Evolutionary conservation across 2,888 invertebrate species (phyloP), one percentile per base, ranked within the genome.

Genomic region (Agrochola lychnidis): DNA sequence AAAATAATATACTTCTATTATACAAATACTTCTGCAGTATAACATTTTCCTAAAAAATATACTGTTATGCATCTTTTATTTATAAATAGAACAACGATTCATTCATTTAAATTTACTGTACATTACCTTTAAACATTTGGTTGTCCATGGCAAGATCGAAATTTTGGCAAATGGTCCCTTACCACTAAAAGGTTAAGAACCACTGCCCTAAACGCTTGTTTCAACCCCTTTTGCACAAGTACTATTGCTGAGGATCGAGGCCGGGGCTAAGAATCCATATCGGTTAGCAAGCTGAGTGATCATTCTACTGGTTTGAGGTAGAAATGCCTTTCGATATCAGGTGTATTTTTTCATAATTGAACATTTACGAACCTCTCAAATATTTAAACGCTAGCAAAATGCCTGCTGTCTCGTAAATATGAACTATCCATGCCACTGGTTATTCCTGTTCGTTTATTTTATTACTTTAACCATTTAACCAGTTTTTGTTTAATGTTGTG

Each of bases 401-500:
- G 42, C 6, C 12, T 7, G 2, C 22, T 40, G 22, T 16, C 14
- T 19, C 16, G 16, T 19, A 4, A 57, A 69, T 78, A 48, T 48
- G 7, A 48, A 57, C 40, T 48, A 45, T 40, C 5, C 14, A 12
- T 22, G 14, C 14, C 22, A 7, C 45, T 56, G 9, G 7, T 57
- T 30, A 30, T 7, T 4, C 25, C 12, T 42, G 3, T 70, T 14
- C 1, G 3, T 48, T 16, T 36, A 10, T 48, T 25, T 30, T 45
- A 30, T 57, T n/a, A n/a, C 4, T 40, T 57, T 48, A 64, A 30
- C 22, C n/a, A 36, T 0, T 19, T 4, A 59, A 40, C n/a, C 0
- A 0, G n/a, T 30, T 59, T 51, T 70, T 42, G 4, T 70, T 36
- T 19, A 79, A 59, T 53, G 3, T 80, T 77, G 12, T 40, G 61